Percentiles rank a stretch among this genome's conserved stretches.
phyloP scores from a whole-genome alignment of 2,797 vertebrate species.

The Hoplostethus atlanticus region DNA sequence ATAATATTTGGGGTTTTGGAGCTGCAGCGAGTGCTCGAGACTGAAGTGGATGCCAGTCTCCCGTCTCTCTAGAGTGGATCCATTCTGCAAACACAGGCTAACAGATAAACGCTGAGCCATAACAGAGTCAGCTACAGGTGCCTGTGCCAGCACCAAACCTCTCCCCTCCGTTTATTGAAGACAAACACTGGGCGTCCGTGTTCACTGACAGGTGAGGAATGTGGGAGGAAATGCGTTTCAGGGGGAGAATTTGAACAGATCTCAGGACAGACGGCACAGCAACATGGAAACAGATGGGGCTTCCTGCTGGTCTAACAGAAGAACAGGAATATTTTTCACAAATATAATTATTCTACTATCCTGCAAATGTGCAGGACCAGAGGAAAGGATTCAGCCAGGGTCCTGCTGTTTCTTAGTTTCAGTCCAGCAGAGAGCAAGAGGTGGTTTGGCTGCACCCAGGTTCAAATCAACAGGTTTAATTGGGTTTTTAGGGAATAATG shows the following conservation, averaged over 20 bases:
- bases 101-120: not conserved
- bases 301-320: slow-evolving; percentile 60
- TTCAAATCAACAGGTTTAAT: slow-evolving; percentile 41
- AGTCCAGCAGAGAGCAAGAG: slow-evolving; percentile 25
- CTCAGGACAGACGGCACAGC: slow-evolving; percentile 37
- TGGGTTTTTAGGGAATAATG: slow-evolving; percentile 36
- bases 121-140: not conserved
- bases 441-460: slow-evolving; percentile 9
- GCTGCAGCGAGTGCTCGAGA: not conserved
- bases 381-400: slow-evolving; percentile 5
- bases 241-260: slow-evolving; percentile 28
- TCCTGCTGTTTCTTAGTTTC: slow-evolving; percentile 35
- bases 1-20: slow-evolving; percentile 38
- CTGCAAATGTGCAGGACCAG: slow-evolving; percentile 39
- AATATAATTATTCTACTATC: slow-evolving; percentile 64
- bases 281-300: slow-evolving; percentile 62
- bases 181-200: not conserved
- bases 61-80: slow-evolving; percentile 20
- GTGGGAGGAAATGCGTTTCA: slow-evolving; percentile 15
- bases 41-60: slow-evolving; percentile 14
- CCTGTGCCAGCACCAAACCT: slow-evolving; percentile 17
- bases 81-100: not conserved
- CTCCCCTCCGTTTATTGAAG: slow-evolving; percentile 14
- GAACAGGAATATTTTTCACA: slow-evolving; percentile 61
- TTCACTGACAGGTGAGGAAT: slow-evolving; percentile 50